Evolutionary conservation across 2,113 vertebrate species (phyloP).

Genomic region (Tonatia bakeri): DNA sequence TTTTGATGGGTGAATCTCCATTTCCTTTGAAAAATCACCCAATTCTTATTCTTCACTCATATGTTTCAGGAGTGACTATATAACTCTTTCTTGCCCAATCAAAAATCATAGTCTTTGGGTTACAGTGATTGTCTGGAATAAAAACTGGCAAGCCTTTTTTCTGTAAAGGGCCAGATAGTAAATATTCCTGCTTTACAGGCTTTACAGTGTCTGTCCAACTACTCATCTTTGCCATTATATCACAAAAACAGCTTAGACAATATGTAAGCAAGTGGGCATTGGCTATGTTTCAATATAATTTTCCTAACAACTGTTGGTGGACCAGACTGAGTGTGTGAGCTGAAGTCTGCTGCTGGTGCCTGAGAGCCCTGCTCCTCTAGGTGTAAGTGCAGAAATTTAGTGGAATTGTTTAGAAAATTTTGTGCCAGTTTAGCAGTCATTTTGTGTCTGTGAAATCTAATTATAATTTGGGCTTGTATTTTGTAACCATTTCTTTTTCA

Average conservation of each 20-base stretch:
- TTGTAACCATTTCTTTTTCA: neutral
- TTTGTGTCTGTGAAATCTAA: neutral
- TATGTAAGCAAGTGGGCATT: neutral
- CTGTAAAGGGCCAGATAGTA: neutral
- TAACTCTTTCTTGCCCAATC: neutral
- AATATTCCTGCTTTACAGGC: neutral
- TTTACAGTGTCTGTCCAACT: neutral
- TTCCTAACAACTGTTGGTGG: neutral
- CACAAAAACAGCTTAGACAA: neutral
- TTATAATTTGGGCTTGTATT: neutral
- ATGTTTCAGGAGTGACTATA: accelerated
- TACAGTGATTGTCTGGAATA: neutral
- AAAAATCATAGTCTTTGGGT: neutral
- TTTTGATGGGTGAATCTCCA: neutral
- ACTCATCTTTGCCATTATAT: neutral
- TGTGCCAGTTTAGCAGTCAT: neutral
- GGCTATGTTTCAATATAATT: neutral
- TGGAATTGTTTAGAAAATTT: neutral
- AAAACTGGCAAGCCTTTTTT: neutral
- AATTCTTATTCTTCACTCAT: neutral
- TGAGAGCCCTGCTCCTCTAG: neutral
- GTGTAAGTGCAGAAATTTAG: neutral
- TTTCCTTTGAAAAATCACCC: neutral
- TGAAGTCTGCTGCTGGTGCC: neutral
- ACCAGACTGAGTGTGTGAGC: neutral